A percentile compares a stretch with the other conserved stretches of the same genome.
These are phyloP conservation scores for Calliphora vicina DNA, from an alignment of 1,140 invertebrate genomes.

Conservation along the genomic window DNA sequence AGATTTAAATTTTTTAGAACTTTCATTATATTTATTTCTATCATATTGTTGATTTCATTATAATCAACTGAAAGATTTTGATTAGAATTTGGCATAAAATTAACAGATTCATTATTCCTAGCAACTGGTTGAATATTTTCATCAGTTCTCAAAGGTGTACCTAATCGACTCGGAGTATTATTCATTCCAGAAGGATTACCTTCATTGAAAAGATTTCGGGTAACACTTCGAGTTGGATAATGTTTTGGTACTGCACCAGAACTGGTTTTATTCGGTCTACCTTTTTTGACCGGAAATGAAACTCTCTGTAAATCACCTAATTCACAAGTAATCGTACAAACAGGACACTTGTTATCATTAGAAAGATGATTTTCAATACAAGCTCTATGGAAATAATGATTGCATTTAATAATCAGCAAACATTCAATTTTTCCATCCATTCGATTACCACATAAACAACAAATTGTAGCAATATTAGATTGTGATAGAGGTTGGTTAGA, in stretches of 20 bases:
- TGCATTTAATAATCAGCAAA: neutral
- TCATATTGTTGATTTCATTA: too few relatives aligned
- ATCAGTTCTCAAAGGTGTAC: too few relatives aligned
- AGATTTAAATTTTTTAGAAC: too few relatives aligned
- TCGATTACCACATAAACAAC: neutral
- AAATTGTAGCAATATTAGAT: neutral
- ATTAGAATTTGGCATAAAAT: too few relatives aligned
- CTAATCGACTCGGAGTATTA: too few relatives aligned
- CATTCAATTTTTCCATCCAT: neutral
- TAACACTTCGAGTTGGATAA: neutral
- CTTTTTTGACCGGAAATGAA: neutral
- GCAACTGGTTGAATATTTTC: too few relatives aligned
- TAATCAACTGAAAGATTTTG: too few relatives aligned
- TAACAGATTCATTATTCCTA: too few relatives aligned
- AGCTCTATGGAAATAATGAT: neutral
- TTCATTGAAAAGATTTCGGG: neutral
- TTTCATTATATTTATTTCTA: too few relatives aligned
- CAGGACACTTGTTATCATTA: neutral
- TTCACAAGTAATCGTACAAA: neutral
- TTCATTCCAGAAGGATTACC: neutral
- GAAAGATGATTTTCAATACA: neutral
- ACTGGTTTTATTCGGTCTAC: neutral
- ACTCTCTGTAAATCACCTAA: neutral
- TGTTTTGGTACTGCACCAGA: neutral
- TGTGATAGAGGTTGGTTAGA: too few relatives aligned